Base-by-base conservation (phyloP, 2,113 vertebrate species). In the Trochalopteron elliotii region DNA sequence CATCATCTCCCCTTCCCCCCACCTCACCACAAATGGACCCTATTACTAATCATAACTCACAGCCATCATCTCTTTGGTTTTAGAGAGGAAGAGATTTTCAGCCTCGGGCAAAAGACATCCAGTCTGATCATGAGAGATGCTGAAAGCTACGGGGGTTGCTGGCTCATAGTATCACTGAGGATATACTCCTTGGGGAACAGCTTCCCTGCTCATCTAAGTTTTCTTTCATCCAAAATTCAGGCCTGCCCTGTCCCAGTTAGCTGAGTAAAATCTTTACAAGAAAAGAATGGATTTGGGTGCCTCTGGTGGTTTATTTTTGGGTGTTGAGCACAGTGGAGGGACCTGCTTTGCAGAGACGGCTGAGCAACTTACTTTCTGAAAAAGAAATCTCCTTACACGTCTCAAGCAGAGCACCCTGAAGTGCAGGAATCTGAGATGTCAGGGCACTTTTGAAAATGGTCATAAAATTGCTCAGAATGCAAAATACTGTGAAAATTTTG, bases 71-170 rank as follows among this genome's bases (percentile, higher is more conserved):
- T 91, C 94, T 96, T 96, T 97, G 93, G 95, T 96, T 96, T 91
- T 95, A 95, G 95, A 96, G 81, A 95, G 94, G 96, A 91, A 95
- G 91, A 94, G 87, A 95, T 97, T 96, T 97, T 96, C 95, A 96
- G 96, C 96, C 96, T 97, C 96, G 0, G 96, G 96, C 96, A 95
- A 97, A 96, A 97, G 91, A 96, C 91, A 95, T 96, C 91, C 87
- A 97, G 95, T 96, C 94, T 96, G 96, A 97, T 97, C 96, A 95
- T 79, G 91, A 96, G 95, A 97, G 94, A 96, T 93, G 89, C 95
- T 96, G 96, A 97, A 96, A 95, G 95, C 96, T 94, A 94, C 11
- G 40, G 93, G 94, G 89, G 91, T 79, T 95, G 94, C 91, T 94
- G 89, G 89, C 96, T 96, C 95, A 91, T 68, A 89, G 91, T 87